phyloP scores from a whole-genome alignment of 2,888 invertebrate genomes.

The Conus canariensis region DNA sequence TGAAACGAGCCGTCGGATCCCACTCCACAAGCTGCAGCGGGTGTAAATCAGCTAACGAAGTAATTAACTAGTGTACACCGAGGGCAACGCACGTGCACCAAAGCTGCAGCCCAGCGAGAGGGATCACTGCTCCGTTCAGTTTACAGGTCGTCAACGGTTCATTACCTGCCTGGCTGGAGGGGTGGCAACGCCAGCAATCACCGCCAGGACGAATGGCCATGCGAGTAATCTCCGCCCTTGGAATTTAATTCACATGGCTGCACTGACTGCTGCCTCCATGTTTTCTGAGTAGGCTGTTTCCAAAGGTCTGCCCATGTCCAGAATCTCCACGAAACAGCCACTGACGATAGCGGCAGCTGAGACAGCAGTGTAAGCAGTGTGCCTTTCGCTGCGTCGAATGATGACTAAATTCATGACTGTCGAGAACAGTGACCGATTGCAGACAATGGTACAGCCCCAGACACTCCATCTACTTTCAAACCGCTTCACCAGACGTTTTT shows the following conservation, averaged over 20 bases:
- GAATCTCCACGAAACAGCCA: too few species aligned
- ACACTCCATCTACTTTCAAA: too few species aligned
- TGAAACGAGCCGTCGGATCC: neutral
- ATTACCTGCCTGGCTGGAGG: neutral
- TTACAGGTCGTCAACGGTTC: neutral
- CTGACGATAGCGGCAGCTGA: neutral
- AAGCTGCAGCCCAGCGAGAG: neutral
- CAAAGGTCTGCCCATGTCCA: too few species aligned
- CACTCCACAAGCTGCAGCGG: neutral
- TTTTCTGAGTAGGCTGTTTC: neutral
- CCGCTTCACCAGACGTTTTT: too few species aligned
- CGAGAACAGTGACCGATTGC: too few species aligned
- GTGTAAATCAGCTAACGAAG: constrained; percentile 1
- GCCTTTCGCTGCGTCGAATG: neutral
- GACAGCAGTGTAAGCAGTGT: neutral
- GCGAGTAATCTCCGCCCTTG: neutral
- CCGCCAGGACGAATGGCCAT: neutral
- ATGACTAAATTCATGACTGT: neutral
- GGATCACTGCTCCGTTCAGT: neutral
- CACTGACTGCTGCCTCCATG: neutral
- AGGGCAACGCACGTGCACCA: neutral
- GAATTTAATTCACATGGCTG: neutral
- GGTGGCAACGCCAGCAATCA: neutral
- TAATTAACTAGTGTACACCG: neutral
- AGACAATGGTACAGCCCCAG: too few species aligned